These are phyloP conservation scores for Micropterix aruncella DNA, from an alignment of 2,888 invertebrate genomes.

Conservation along the genomic window DNA sequence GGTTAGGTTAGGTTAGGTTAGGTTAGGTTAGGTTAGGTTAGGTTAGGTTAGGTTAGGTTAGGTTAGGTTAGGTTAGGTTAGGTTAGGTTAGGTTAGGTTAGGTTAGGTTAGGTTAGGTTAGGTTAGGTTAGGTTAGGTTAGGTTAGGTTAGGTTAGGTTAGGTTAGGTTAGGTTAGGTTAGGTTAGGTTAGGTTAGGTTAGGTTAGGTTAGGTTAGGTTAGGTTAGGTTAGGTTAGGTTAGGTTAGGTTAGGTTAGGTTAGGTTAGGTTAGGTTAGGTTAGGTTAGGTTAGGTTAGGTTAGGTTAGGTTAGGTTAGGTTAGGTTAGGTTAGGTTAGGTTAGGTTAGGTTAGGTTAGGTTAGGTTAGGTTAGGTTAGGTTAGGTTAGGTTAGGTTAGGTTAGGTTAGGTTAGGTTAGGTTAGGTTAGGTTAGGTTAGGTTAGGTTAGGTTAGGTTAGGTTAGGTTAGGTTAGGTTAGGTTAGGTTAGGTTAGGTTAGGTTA, in stretches of 20 bases:
- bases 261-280: not conserved
- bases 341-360: not conserved
- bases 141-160: not conserved
- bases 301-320: constrained; percentile 4
- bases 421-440: not conserved
- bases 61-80: not conserved
- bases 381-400: constrained; percentile 1
- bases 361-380: not conserved
- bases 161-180: not conserved
- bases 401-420: constrained; percentile 3
- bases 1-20: not conserved
- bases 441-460: not conserved
- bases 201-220: constrained; percentile 1
- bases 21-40: constrained; percentile 1
- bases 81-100: not conserved
- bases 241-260: not conserved
- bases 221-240: constrained; percentile 3
- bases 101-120: not conserved
- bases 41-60: constrained; percentile 3
- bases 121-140: constrained; percentile 4
- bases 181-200: not conserved
- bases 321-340: not conserved
- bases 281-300: not conserved
- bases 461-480: not conserved
- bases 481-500: constrained; percentile 4